Evolutionary conservation across 2,797 vertebrate genomes (phyloP).

Genomic region (Intellagama lesueurii): DNA sequence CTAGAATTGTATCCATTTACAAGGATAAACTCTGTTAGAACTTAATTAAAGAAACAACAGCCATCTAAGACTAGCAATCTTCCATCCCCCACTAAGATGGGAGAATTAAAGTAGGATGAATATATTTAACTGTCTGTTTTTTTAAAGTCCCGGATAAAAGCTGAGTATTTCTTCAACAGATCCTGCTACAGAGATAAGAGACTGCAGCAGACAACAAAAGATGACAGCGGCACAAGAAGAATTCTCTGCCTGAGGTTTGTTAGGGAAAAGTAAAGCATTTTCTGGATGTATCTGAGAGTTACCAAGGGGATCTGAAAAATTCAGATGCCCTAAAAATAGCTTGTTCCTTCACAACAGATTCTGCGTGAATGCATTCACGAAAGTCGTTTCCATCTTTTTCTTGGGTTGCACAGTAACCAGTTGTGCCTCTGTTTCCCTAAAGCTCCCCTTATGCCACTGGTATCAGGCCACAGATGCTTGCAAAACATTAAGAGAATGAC

Average conservation of each 20-base stretch:
- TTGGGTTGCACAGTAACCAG: conserved; percentile 2
- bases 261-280: background rate
- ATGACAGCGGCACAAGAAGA: background rate
- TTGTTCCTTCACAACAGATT: background rate
- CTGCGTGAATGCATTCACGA: background rate
- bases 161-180: background rate
- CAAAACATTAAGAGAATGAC: background rate
- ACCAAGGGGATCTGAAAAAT: conserved; percentile 21
- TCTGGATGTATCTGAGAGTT: conserved; percentile 18
- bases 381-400: background rate
- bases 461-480: background rate
- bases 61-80: background rate
- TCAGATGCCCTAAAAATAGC: conserved; percentile 11
- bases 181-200: background rate
- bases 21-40: background rate
- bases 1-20: background rate
- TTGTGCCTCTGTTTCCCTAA: background rate
- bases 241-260: background rate
- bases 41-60: background rate
- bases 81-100: background rate
- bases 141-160: background rate
- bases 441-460: background rate
- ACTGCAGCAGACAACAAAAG: conserved; percentile 1
- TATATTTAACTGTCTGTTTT: background rate
- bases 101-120: background rate